Conservation (phyloP, 2,888 invertebrate species). For the Drosophila neotestacea region DNA sequence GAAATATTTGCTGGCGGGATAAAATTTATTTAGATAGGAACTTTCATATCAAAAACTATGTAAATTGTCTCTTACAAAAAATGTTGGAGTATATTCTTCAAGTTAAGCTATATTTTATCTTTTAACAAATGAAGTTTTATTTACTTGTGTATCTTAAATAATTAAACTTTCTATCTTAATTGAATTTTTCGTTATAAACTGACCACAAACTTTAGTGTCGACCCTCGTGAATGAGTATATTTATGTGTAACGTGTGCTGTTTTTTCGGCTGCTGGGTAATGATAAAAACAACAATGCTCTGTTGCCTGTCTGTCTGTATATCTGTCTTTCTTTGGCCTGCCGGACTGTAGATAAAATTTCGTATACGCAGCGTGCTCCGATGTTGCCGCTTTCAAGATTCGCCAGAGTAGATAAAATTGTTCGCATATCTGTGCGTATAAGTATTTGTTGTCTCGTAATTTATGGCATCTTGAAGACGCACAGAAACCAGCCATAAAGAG, state of each 20-base stretch:
- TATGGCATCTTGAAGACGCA: constrained; percentile 51
- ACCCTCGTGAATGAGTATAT: constrained; percentile 7
- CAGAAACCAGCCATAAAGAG: constrained; percentile 28
- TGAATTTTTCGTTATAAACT: no score
- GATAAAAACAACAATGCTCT: constrained; percentile 29
- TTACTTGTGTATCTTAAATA: no score
- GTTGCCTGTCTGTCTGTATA: background rate
- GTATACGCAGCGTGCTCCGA: constrained; percentile 63
- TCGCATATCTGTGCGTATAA: constrained; percentile 42
- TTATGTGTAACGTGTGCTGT: constrained; percentile 34
- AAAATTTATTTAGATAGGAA: no score
- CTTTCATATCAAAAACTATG: no score
- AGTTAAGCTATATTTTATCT: no score
- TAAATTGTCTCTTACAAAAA: no score
- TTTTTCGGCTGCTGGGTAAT: constrained; percentile 34
- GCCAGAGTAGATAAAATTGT: constrained; percentile 53
- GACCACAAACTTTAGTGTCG: background rate
- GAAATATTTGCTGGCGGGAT: no score
- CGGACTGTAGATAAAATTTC: constrained; percentile 65
- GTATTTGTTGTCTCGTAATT: constrained; percentile 45
- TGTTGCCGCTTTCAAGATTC: constrained; percentile 52
- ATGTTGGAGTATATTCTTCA: no score
- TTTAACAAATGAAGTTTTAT: no score
- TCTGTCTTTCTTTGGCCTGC: constrained; percentile 11
- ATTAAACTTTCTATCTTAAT: no score